These are phyloP conservation scores for Notospermus geniculatus DNA, from an alignment of 1,140 invertebrate species.

Conservation along the genomic window DNA sequence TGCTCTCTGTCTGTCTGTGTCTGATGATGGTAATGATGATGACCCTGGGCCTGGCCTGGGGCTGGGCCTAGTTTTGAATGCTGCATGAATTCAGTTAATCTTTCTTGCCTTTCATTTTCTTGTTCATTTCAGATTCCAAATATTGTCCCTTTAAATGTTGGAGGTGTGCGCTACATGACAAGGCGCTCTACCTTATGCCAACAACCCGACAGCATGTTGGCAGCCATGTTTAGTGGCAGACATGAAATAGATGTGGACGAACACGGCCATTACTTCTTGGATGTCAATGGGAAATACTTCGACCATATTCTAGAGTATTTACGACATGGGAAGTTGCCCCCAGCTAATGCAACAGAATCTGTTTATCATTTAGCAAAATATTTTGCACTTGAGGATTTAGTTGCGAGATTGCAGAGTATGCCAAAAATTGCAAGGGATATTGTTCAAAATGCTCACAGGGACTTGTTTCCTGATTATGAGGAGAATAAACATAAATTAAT, in stretches of 20 bases:
- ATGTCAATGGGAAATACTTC: conserved; percentile 44
- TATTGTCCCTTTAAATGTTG: conserved; percentile 50
- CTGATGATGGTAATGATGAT: too few species aligned
- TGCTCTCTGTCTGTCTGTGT: too few species aligned
- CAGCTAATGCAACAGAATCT: conserved; percentile 30
- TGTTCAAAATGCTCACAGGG: too few species aligned
- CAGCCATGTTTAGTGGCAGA: conserved; percentile 53
- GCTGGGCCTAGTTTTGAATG: too few species aligned
- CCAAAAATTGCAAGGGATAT: too few species aligned
- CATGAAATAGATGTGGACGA: conserved; percentile 48
- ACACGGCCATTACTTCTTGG: conserved; percentile 47
- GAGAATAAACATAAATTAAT: too few species aligned
- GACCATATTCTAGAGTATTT: conserved; percentile 44
- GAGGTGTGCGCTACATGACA: conserved; percentile 47
- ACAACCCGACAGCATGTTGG: conserved; percentile 52
- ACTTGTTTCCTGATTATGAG: too few species aligned
- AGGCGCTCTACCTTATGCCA: conserved; percentile 44
- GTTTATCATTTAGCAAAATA: conserved; percentile 46
- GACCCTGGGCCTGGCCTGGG: too few species aligned
- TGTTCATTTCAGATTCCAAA: conserved; percentile 41
- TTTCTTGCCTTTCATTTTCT: too few species aligned
- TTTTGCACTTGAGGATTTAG: too few species aligned
- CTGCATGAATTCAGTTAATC: too few species aligned
- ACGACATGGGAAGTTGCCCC: conserved; percentile 41
- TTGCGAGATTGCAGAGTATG: too few species aligned